A percentile compares a stretch with the other conserved stretches of the same genome.
Conservation (phyloP, 2,113 vertebrate genomes). For the Chauna torquata region DNA sequence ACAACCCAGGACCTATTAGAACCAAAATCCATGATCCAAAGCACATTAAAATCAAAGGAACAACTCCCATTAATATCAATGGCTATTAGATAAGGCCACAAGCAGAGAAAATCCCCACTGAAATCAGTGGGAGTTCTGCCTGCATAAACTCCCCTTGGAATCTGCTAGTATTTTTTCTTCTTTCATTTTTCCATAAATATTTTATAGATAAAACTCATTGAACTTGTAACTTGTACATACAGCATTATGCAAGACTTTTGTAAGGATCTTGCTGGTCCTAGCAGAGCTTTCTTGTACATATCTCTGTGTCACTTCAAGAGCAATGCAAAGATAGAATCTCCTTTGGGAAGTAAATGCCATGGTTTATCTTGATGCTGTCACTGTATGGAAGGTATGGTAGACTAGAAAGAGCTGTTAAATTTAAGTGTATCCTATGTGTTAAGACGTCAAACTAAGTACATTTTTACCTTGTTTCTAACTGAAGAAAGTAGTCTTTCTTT, state of each 20-base stretch:
- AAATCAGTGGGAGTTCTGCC: background rate
- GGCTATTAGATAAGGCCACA: background rate
- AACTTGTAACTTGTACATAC: background rate
- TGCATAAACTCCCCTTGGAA: background rate
- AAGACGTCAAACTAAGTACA: conserved; percentile 17
- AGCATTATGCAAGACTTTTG: background rate
- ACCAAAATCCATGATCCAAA: background rate
- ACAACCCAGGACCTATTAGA: background rate
- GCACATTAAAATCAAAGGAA: background rate
- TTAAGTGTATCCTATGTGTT: conserved; percentile 26
- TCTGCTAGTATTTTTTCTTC: background rate
- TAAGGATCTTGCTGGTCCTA: conserved; percentile 20
- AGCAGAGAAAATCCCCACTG: conserved; percentile 14
- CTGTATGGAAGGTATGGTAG: background rate
- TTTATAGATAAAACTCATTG: conserved; percentile 22
- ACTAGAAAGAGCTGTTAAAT: conserved; percentile 55
- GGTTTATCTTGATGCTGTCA: background rate
- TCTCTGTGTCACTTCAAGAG: conserved; percentile 10
- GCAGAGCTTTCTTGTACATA: background rate
- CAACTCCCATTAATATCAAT: background rate
- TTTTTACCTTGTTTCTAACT: conserved; percentile 18
- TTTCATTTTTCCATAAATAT: conserved; percentile 39
- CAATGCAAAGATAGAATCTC: conserved; percentile 35
- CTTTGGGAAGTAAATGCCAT: conserved; percentile 45
- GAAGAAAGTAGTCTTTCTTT: conserved; percentile 24